Percentiles rank a stretch among this genome's conserved stretches.
Evolutionary conservation across 1,140 invertebrate species (phyloP).

Genomic region (Pseudobourletiella spinata): DNA sequence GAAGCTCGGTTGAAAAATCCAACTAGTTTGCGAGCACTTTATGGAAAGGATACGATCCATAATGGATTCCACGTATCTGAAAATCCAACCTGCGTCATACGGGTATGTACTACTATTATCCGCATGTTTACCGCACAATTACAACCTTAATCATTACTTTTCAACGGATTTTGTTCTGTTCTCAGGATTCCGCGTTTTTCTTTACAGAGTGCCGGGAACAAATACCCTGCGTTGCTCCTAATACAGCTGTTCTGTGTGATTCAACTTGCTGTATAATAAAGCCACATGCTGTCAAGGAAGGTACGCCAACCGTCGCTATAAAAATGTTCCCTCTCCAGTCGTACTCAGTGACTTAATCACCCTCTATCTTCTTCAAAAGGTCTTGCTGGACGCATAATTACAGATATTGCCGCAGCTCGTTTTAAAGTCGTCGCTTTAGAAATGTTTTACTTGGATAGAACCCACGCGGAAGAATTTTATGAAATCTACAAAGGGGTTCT

Average conservation of each 20-base stretch:
- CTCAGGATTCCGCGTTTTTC: constrained; percentile 53
- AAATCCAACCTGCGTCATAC: constrained; percentile 47
- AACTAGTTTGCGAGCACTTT: constrained; percentile 56
- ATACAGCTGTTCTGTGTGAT: constrained; percentile 50
- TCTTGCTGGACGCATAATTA: constrained; percentile 57
- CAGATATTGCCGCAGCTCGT: constrained; percentile 60
- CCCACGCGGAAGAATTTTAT: constrained; percentile 80
- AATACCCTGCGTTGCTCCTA: constrained; percentile 14
- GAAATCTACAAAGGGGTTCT: constrained; percentile 89
- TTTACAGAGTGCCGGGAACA: constrained; percentile 47
- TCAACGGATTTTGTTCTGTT: too few relatives aligned
- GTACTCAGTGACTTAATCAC: too few relatives aligned
- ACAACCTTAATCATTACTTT: background rate
- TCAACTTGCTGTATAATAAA: constrained; percentile 78
- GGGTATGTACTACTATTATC: constrained; percentile 38
- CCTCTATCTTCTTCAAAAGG: constrained; percentile 41
- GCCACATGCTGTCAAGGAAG: constrained; percentile 75
- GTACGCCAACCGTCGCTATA: too few relatives aligned
- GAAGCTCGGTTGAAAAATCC: constrained; percentile 51
- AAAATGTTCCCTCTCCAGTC: too few relatives aligned
- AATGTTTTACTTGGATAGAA: constrained; percentile 65
- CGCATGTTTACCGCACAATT: background rate
- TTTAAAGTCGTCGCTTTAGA: constrained; percentile 70
- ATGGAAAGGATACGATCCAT: constrained; percentile 58
- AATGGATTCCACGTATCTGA: constrained; percentile 65